Evolutionary conservation across 2,113 vertebrate species (phyloP).

Genomic region (Herpailurus yagouaroundi): DNA sequence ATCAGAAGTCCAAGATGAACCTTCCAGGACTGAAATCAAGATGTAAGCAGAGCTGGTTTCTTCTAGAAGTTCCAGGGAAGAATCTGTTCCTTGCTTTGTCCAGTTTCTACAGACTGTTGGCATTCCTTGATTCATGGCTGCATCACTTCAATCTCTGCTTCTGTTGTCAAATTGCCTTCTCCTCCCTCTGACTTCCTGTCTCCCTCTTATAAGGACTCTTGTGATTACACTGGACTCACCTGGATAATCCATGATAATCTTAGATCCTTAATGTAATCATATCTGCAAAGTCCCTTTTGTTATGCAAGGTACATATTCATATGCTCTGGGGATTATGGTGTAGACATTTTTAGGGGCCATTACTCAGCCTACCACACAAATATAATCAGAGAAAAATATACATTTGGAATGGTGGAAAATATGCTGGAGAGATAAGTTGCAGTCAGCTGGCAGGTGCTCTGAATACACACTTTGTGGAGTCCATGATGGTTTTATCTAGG

Average conservation of each 20-base stretch:
- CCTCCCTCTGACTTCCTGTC: not conserved
- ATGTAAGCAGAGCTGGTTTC: not conserved
- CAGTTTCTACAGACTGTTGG: not conserved
- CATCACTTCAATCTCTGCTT: not conserved
- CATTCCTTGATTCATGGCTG: not conserved
- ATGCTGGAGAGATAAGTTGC: conserved; percentile 2
- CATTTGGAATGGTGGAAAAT: conserved; percentile 2
- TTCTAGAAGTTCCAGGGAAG: not conserved
- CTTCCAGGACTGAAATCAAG: not conserved
- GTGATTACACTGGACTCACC: not conserved
- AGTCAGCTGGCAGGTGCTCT: not conserved
- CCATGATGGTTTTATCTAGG: not conserved
- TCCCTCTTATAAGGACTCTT: not conserved
- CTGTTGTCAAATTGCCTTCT: not conserved
- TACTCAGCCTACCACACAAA: not conserved
- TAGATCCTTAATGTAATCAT: not conserved
- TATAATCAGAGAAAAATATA: not conserved
- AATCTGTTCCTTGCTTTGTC: not conserved
- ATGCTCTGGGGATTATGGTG: not conserved
- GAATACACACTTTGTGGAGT: conserved; percentile 12
- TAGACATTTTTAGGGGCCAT: not conserved
- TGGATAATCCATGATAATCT: not conserved
- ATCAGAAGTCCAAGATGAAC: not conserved
- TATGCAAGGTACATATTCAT: not conserved
- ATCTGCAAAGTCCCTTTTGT: not conserved